Evolutionary conservation across 2,797 vertebrate genomes (phyloP).

Genomic region (Chelon auratus): DNA sequence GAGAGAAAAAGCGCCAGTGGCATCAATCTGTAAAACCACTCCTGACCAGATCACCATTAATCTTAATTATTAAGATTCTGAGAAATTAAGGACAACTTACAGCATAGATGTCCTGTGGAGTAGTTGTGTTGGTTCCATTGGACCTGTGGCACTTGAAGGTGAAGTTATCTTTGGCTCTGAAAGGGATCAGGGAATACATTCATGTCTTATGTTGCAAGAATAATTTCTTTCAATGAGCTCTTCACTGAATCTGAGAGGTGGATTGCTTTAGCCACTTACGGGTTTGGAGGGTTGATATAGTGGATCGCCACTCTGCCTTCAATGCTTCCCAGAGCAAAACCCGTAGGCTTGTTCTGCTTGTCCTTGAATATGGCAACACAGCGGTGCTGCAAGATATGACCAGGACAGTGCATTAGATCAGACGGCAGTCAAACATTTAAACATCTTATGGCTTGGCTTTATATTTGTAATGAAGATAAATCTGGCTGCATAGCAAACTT

Average conservation of each 20-base stretch:
- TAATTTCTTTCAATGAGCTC: neutral
- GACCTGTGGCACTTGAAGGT: conserved; percentile 99
- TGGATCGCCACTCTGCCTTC: conserved; percentile 98
- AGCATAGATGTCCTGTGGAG: conserved; percentile 99
- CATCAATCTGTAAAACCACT: too few relatives aligned
- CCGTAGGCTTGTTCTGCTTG: conserved; percentile 98
- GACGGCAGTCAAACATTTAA: neutral
- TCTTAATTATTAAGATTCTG: neutral
- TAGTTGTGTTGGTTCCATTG: conserved; percentile 98
- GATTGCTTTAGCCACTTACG: conserved; percentile 85
- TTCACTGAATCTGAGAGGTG: neutral
- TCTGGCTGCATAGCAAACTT: neutral
- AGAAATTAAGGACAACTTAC: conserved; percentile 79
- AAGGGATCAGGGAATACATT: conserved; percentile 8
- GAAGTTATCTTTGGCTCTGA: conserved; percentile 98
- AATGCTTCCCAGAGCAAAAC: conserved; percentile 98
- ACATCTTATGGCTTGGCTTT: neutral
- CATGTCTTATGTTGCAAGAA: neutral
- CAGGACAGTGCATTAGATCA: conserved; percentile 14
- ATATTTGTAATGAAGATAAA: neutral
- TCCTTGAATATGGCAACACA: conserved; percentile 99
- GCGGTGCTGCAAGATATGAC: conserved; percentile 87
- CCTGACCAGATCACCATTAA: too few relatives aligned
- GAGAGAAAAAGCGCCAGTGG: too few relatives aligned
- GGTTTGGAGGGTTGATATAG: conserved; percentile 98